Evolutionary conservation across 1,140 invertebrate species (phyloP), one percentile per base, ranked within the genome.

Genomic region (Drosophila kikkawai): DNA sequence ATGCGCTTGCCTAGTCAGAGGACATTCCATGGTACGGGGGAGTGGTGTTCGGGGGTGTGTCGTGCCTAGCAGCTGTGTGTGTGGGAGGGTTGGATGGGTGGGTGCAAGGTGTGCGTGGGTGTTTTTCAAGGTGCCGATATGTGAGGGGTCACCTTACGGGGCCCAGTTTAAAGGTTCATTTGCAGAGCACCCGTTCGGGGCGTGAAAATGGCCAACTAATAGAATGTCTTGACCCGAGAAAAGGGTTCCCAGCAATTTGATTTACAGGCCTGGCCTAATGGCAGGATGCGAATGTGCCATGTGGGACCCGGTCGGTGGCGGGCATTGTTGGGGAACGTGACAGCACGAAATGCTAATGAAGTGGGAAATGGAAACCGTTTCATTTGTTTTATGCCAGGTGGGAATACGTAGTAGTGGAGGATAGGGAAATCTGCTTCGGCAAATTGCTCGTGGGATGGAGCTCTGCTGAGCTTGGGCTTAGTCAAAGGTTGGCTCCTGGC

Each of bases 151-250:
- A 75, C 60, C 73, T 64, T 42, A 26, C 22, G 48, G 74, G 68
- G 48, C 60, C 57, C 64, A 60, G 63, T 70, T 87, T 73, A 87
- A 83, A 80, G 80, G 79, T 86, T 82, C 51, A 70, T 81, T 86
- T 79, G 51, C 12, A 74, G 15, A 34, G 58, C 39, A 61, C 39
- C 55, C 79, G 53, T 44, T 65, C 50, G 75, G 85, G 80, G 77
- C 80, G 85, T 88, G 81, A 90, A 88, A 88, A 90, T 85, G 77
- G 80, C 85, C 65, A 87, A 87, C 79, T 86, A 86, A 86, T 82
- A 86, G 82, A 75, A 81, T 70, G 69, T 73, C 67, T 73, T 71
- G 69, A 71, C 66, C 51, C 42, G 29, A 61, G 60, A 70, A 78
- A 86, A 82, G 83, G 84, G 67, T 80, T 88, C 42, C 73, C 29